phyloP scores from a whole-genome alignment of 2,113 vertebrate species.

The Aspidoscelis tigris region DNA sequence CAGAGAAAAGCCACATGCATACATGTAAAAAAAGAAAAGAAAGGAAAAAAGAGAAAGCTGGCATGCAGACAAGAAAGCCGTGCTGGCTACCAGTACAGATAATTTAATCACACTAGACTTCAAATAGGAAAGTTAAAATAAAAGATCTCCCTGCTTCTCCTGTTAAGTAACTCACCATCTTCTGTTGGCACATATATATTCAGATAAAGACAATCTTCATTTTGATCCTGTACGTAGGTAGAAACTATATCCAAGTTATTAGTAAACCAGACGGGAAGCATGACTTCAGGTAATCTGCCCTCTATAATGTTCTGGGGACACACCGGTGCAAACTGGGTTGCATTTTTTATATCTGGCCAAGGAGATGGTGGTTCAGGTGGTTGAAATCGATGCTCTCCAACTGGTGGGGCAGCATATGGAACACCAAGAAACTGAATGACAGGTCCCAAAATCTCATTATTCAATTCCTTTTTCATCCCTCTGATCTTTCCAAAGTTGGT shows the following conservation, averaged over 20 bases:
- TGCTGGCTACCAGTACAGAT: slow-evolving; percentile 81
- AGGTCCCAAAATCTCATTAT: slow-evolving; percentile 97
- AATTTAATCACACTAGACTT: slow-evolving; percentile 77
- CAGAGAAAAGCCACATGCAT: slow-evolving; percentile 85
- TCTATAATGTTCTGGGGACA: slow-evolving; percentile 98
- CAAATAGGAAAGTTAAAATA: slow-evolving; percentile 72
- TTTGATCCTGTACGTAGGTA: slow-evolving; percentile 97
- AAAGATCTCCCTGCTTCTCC: slow-evolving; percentile 74
- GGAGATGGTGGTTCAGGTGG: slow-evolving; percentile 90
- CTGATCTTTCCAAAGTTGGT: slow-evolving; percentile 91
- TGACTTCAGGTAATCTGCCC: slow-evolving; percentile 95
- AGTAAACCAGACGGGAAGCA: slow-evolving; percentile 99
- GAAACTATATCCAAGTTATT: slow-evolving; percentile 97
- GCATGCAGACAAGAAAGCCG: slow-evolving; percentile 88
- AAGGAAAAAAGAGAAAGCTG: slow-evolving; percentile 32
- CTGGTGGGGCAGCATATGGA: slow-evolving; percentile 94
- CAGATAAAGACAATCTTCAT: slow-evolving; percentile 97
- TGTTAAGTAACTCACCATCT: slow-evolving; percentile 95
- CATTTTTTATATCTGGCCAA: slow-evolving; percentile 92
- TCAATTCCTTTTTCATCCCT: slow-evolving; percentile 97
- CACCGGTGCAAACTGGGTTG: slow-evolving; percentile 94
- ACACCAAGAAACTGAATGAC: slow-evolving; percentile 97
- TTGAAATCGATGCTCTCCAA: slow-evolving; percentile 93
- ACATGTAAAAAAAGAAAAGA: slow-evolving; percentile 66
- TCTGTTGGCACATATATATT: slow-evolving; percentile 99